Evolutionary conservation across 2,113 vertebrate species (phyloP).

Genomic region (Neodontobutis hainanensis): DNA sequence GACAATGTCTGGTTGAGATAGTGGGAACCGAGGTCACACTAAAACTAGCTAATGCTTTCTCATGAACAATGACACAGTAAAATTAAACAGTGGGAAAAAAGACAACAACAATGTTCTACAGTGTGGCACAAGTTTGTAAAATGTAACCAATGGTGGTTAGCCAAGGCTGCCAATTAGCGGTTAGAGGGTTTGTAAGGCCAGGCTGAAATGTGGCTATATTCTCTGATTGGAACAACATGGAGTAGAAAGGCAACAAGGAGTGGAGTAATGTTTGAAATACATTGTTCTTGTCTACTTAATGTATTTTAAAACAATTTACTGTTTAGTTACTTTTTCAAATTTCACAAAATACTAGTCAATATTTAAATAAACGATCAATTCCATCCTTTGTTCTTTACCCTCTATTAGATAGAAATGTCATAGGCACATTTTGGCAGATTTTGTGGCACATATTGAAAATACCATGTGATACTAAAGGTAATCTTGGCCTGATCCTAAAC

Average conservation of each 20-base stretch:
- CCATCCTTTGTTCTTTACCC: too few species aligned
- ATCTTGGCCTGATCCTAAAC: constrained; percentile 39
- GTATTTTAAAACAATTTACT: too few species aligned
- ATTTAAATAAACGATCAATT: too few species aligned
- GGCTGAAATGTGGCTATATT: constrained; percentile 7
- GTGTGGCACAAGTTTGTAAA: constrained; percentile 46
- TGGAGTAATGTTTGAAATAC: neutral
- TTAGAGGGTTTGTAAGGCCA: constrained; percentile 15
- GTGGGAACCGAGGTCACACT: constrained; percentile 52
- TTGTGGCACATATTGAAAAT: neutral
- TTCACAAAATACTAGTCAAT: too few species aligned
- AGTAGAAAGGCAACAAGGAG: neutral
- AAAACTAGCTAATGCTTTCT: constrained; percentile 30
- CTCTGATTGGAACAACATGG: constrained; percentile 9
- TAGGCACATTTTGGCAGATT: neutral
- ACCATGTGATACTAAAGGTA: constrained; percentile 30
- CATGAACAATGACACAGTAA: constrained; percentile 33
- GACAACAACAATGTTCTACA: constrained; percentile 31
- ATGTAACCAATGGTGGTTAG: constrained; percentile 42
- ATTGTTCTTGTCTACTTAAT: neutral
- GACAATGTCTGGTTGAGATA: constrained; percentile 37
- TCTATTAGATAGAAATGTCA: too few species aligned
- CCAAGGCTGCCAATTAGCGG: constrained; percentile 21
- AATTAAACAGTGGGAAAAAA: constrained; percentile 23
- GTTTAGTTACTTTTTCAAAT: too few species aligned